phyloP scores from a whole-genome alignment of 2,113 vertebrate genomes.

The Agelaius tricolor region DNA sequence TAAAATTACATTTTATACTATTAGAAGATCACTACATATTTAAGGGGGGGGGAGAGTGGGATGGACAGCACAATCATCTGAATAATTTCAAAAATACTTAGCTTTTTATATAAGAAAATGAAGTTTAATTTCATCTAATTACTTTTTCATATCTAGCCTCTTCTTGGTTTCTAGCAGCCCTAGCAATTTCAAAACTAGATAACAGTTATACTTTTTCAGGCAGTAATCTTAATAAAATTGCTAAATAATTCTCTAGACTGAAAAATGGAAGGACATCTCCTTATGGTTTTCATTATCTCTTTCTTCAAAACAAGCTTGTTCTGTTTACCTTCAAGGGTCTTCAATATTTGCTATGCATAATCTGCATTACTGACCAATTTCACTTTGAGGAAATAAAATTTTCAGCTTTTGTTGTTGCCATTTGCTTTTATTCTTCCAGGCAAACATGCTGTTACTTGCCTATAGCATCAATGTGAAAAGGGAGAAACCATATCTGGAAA shows the following conservation, averaged over 20 bases:
- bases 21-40: background rate
- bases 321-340: background rate
- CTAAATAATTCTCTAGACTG: background rate
- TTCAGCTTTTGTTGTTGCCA: background rate
- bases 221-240: background rate
- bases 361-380: background rate
- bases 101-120: background rate
- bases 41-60: background rate
- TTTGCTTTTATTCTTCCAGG: background rate
- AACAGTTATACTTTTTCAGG: background rate
- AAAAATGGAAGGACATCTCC: background rate
- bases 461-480: background rate
- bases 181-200: background rate
- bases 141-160: background rate
- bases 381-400: background rate
- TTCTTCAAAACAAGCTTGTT: background rate
- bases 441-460: background rate
- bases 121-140: background rate
- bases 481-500: background rate
- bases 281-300: background rate
- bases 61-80: background rate
- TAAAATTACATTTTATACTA: background rate
- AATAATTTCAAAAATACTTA: background rate
- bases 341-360: background rate
- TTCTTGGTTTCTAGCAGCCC: background rate